These are phyloP conservation scores for Neodiprion fabricii DNA, from an alignment of 1,140 invertebrate genomes.

Conservation along the genomic window DNA sequence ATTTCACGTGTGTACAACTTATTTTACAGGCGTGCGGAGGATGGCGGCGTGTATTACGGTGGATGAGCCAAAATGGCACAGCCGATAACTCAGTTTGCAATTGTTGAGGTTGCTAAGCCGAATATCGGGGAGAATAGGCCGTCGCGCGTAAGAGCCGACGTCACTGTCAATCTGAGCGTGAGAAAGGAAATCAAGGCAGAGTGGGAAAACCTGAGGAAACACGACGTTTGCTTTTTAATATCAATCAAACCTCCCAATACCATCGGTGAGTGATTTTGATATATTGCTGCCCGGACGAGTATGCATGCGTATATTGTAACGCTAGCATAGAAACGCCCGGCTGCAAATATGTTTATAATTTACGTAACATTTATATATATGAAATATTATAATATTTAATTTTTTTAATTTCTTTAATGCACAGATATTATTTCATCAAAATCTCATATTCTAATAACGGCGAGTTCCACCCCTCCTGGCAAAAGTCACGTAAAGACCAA, in stretches of 20 bases:
- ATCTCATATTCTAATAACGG: too few species aligned
- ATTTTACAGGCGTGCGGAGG: slow-evolving; percentile 78
- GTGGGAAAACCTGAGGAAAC: slow-evolving; percentile 96
- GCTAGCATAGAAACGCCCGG: too few species aligned
- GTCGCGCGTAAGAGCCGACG: slow-evolving; percentile 91
- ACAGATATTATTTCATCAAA: too few species aligned
- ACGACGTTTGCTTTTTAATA: slow-evolving; percentile 97
- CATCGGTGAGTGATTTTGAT: slow-evolving; percentile 68
- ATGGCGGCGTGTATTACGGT: slow-evolving; percentile 87
- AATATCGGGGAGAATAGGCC: slow-evolving; percentile 94
- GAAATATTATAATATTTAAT: neutral
- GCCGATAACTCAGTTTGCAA: slow-evolving; percentile 89
- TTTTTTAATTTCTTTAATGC: too few species aligned
- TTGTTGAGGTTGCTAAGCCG: slow-evolving; percentile 93
- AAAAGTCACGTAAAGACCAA: too few species aligned
- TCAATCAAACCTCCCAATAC: slow-evolving; percentile 85
- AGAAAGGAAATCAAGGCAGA: slow-evolving; percentile 91
- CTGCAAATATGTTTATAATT: neutral
- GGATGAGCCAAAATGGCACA: slow-evolving; percentile 99
- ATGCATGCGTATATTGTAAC: neutral
- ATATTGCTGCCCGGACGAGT: neutral
- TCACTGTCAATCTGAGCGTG: slow-evolving; percentile 91
- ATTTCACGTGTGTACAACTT: too few species aligned
- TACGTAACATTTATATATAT: neutral
- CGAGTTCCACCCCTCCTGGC: too few species aligned